These are phyloP conservation scores for Hafferia zeledoni DNA, from an alignment of 2,797 vertebrate genomes.

Conservation along the genomic window DNA sequence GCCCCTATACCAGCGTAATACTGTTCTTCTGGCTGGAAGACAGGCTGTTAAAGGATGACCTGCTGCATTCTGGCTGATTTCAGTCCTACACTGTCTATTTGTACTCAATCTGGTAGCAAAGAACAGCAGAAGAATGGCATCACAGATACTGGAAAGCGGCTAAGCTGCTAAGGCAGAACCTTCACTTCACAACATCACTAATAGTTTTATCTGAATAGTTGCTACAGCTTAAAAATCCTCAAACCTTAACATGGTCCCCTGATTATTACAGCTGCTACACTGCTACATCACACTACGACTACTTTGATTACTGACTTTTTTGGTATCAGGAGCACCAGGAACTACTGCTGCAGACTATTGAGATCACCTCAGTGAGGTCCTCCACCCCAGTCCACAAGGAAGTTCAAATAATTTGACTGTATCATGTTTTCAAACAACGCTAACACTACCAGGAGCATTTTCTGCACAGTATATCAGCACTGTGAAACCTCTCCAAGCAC, in stretches of 20 bases:
- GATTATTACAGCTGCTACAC: background rate
- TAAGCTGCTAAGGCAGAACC: background rate
- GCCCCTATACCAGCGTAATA: background rate
- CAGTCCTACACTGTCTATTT: background rate
- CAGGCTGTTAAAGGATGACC: background rate
- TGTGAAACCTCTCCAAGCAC: background rate
- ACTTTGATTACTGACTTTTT: background rate
- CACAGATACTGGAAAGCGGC: background rate
- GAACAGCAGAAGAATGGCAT: background rate
- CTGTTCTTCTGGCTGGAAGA: background rate
- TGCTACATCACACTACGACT: background rate
- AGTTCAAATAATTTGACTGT: background rate
- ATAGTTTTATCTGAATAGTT: background rate
- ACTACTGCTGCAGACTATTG: background rate
- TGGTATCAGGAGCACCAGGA: accelerated
- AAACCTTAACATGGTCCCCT: background rate
- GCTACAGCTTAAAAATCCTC: background rate
- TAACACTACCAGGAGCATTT: background rate
- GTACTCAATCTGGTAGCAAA: background rate
- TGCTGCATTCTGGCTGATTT: background rate
- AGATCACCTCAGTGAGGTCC: background rate
- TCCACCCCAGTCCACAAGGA: background rate
- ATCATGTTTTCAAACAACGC: background rate
- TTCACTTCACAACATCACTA: background rate
- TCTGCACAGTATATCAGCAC: background rate